phyloP scores from a whole-genome alignment of 2,113 vertebrate species.

The Rhombomys opimus region DNA sequence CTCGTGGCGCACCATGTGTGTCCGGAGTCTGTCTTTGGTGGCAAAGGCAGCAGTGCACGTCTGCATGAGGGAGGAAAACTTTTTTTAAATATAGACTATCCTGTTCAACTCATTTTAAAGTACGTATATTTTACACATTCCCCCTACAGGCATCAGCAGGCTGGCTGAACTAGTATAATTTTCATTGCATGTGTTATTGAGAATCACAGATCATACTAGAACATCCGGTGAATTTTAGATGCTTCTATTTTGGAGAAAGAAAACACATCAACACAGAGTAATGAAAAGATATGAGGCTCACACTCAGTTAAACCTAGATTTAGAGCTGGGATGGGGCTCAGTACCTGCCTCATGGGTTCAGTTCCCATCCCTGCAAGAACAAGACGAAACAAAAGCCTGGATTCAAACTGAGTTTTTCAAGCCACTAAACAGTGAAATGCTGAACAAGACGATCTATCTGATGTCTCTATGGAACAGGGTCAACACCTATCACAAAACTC shows the following conservation, averaged over 20 bases:
- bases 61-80: conserved; percentile 87
- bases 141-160: conserved; percentile 26
- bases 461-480: conserved; percentile 4
- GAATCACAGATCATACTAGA: conserved; percentile 60
- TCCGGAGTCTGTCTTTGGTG: conserved; percentile 99
- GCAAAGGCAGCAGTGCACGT: conserved; percentile 99
- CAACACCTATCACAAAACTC: conserved; percentile 68
- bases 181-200: conserved; percentile 61
- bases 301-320: conserved; percentile 46
- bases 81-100: conserved; percentile 85
- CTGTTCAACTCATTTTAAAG: conserved; percentile 74
- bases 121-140: conserved; percentile 58
- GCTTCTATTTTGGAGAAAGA: conserved; percentile 70
- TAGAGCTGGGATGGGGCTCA: background rate
- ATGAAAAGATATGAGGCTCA: conserved; percentile 65
- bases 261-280: conserved; percentile 52
- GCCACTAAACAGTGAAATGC: conserved; percentile 11
- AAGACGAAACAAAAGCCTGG: background rate
- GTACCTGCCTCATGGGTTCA: background rate
- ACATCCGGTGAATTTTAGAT: conserved; percentile 66
- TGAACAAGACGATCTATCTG: conserved; percentile 19
- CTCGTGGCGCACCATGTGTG: conserved; percentile 99
- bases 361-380: background rate
- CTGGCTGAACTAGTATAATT: conserved; percentile 41
- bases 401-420: conserved; percentile 57